Evolutionary conservation across 2,797 vertebrate genomes (phyloP).

Genomic region (Parauchenoglanis ngamensis): DNA sequence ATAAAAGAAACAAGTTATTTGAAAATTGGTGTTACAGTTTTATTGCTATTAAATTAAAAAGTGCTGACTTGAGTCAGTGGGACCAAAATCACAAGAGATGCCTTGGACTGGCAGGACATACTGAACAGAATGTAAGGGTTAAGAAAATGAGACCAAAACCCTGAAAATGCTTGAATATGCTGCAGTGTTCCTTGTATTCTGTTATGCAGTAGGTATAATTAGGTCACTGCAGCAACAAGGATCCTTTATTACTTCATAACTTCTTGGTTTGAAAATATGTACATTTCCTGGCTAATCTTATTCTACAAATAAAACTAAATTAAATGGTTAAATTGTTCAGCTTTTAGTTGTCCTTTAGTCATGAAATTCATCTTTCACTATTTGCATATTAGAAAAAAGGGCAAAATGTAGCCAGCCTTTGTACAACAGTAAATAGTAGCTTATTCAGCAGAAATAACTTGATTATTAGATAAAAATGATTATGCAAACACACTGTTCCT

Average conservation of each 20-base stretch:
- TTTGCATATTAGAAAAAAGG: slow-evolving; percentile 55
- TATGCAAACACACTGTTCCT: neutral
- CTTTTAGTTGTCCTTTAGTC: slow-evolving; percentile 39
- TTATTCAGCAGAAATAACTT: slow-evolving; percentile 9
- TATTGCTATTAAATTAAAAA: neutral
- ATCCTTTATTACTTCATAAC: slow-evolving; percentile 2
- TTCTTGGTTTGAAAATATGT: slow-evolving; percentile 8
- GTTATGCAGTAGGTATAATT: slow-evolving; percentile 27
- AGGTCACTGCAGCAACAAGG: slow-evolving; percentile 30
- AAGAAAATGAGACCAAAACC: neutral
- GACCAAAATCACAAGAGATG: neutral
- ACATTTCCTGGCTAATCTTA: neutral
- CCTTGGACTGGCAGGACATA: neutral
- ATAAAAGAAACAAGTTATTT: neutral
- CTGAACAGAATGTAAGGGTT: neutral
- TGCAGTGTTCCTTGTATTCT: slow-evolving; percentile 7
- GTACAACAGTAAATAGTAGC: neutral
- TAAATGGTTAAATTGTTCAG: slow-evolving; percentile 11
- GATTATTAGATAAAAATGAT: neutral
- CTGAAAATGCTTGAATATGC: slow-evolving; percentile 11
- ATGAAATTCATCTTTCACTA: slow-evolving; percentile 17
- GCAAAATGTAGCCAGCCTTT: slow-evolving; percentile 55
- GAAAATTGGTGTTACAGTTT: neutral
- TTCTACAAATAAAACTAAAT: slow-evolving; percentile 37
- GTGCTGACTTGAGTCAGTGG: neutral